phyloP scores from a whole-genome alignment of 2,113 vertebrate genomes.

The Anguilla japonica region DNA sequence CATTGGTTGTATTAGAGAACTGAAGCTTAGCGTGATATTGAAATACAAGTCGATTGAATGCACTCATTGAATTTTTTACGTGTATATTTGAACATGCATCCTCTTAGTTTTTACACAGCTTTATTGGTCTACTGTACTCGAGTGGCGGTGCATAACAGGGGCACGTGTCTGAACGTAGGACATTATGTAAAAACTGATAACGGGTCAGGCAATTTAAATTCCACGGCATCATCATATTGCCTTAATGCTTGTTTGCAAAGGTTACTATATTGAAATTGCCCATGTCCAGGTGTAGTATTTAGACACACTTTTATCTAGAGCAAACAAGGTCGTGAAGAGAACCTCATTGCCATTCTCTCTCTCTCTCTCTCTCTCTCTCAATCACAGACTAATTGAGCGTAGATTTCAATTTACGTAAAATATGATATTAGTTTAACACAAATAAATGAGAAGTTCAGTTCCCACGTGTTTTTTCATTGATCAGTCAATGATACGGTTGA shows the following conservation, averaged over 20 bases:
- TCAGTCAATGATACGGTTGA: not conserved
- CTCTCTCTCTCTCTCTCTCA: too few relatives aligned
- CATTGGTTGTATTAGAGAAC: too few relatives aligned
- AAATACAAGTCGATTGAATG: not conserved
- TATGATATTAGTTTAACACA: too few relatives aligned
- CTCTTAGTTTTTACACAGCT: not conserved
- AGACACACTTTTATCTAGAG: conserved; percentile 36
- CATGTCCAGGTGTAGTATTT: conserved; percentile 66
- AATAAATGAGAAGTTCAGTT: not conserved
- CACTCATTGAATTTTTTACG: not conserved
- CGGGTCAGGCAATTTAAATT: not conserved
- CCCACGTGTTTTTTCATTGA: not conserved
- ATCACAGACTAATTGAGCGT: too few relatives aligned
- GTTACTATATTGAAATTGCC: conserved; percentile 37
- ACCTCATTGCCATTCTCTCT: not conserved
- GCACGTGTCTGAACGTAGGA: not conserved
- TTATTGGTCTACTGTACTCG: not conserved
- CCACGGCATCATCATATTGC: not conserved
- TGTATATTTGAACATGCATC: not conserved
- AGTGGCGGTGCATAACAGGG: not conserved
- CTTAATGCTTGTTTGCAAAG: conserved; percentile 61
- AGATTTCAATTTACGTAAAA: too few relatives aligned
- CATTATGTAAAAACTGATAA: not conserved
- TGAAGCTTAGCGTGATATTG: not conserved
- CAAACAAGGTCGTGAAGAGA: conserved; percentile 26